A percentile compares a stretch with the other conserved stretches of the same genome.
Conservation (phyloP, 2,797 vertebrate genomes). For the Enteromius argenteus region DNA sequence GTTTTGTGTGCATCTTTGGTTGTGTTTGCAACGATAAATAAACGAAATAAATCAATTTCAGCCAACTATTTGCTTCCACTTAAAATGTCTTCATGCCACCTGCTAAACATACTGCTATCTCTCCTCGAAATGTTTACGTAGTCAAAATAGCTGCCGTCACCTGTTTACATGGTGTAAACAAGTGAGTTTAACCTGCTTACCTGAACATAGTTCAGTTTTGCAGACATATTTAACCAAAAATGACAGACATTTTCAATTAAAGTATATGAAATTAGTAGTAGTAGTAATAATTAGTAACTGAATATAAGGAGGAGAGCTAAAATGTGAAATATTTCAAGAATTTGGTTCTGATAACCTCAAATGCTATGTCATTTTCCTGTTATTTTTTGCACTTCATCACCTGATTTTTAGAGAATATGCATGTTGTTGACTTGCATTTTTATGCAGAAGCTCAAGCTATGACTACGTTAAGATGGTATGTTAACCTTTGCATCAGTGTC, state of each 20-base stretch:
- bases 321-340: background rate
- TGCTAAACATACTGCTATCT: slow-evolving; percentile 36
- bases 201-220: slow-evolving; percentile 22
- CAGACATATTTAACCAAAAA: background rate
- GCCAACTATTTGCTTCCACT: slow-evolving; percentile 1
- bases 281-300: background rate
- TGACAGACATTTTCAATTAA: slow-evolving; percentile 20
- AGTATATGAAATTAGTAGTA: slow-evolving; percentile 4
- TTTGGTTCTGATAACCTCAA: background rate
- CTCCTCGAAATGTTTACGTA: slow-evolving; percentile 19
- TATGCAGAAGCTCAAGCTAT: background rate
- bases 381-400: background rate
- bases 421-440: background rate
- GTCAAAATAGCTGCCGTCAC: slow-evolving; percentile 4
- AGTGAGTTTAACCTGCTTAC: background rate
- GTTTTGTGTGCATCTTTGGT: slow-evolving; percentile 14
- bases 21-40: slow-evolving; percentile 38
- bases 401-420: background rate
- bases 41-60: slow-evolving; percentile 22
- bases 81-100: slow-evolving; percentile 14
- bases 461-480: slow-evolving; percentile 1
- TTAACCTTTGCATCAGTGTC: slow-evolving; percentile 31
- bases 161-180: slow-evolving; percentile 38
- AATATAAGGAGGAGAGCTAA: background rate
- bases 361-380: background rate